These are phyloP conservation scores for Drosophila sechellia DNA, from an alignment of 1,140 invertebrate species.

Conservation along the genomic window DNA sequence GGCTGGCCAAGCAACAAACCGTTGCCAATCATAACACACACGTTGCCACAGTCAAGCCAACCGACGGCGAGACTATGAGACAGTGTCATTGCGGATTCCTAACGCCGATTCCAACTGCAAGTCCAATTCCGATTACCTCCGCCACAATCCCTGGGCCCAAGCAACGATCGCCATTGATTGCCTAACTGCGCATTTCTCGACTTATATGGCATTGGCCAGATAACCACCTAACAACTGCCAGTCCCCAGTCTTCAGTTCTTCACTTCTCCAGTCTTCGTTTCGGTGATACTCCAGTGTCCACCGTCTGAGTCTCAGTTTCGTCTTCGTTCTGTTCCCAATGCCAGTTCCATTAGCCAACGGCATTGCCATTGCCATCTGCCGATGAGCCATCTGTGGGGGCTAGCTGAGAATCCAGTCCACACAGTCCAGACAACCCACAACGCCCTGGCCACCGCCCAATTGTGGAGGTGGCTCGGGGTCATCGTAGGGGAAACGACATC, in stretches of 20 bases:
- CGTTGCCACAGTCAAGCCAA: slow-evolving; percentile 44
- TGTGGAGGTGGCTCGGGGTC: slow-evolving; percentile 4
- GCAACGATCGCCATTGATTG: slow-evolving; percentile 55
- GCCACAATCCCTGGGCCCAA: slow-evolving; percentile 40
- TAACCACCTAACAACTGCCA: slow-evolving; percentile 79
- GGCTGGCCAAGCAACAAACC: slow-evolving; percentile 38
- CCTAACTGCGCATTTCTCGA: slow-evolving; percentile 77
- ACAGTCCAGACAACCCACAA: slow-evolving; percentile 30
- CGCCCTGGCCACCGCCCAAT: background rate
- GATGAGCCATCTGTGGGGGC: slow-evolving; percentile 47
- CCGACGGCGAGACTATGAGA: slow-evolving; percentile 8
- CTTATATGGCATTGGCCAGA: slow-evolving; percentile 75
- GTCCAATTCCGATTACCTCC: slow-evolving; percentile 34
- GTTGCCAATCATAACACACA: slow-evolving; percentile 80
- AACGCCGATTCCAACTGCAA: slow-evolving; percentile 26
- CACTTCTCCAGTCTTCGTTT: slow-evolving; percentile 1
- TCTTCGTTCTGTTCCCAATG: slow-evolving; percentile 30
- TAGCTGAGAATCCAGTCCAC: slow-evolving; percentile 28
- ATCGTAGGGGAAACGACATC: background rate
- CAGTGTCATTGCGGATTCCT: slow-evolving; percentile 48
- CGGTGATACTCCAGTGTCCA: background rate
- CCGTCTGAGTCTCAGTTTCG: slow-evolving; percentile 32
- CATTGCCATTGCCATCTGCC: slow-evolving; percentile 23
- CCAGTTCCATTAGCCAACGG: slow-evolving; percentile 65
- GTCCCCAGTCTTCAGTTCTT: slow-evolving; percentile 38